Base-by-base conservation (phyloP, 2,797 vertebrate genomes). In the Manis crassicaudata region DNA sequence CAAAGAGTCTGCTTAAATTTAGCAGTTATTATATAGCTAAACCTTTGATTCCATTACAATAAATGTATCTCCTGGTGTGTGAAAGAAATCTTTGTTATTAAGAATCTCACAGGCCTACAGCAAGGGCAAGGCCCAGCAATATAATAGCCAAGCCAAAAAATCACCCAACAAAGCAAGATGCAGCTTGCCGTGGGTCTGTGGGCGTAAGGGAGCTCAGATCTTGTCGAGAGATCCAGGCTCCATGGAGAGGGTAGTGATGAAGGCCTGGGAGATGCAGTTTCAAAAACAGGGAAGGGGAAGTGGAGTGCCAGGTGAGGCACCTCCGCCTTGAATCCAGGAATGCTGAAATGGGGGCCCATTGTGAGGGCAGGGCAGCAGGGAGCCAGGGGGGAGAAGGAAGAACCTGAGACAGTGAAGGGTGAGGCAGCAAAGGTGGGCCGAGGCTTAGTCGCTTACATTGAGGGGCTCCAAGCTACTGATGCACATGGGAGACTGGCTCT, bases 1-100 rank as follows among this genome's bases (percentile, higher is more conserved):
- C 73, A 92, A 91, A 67, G 18, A 13, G 25, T 67, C 16, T n/a
- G 20, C 12, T 75, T 73, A 88, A 73, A 88, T 35, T 32, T 72
- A 95, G 14, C 73, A 67, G 50, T 62, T 62, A 40, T 3, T 67
- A 1, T 65, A 5, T 92, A n/a, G 46, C 75, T 37, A 63, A 62
- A 80, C 81, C 37, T 35, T 86, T 52, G 13, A 95, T 50, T 63
- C 67, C 25, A 54, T 43, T 94, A 54, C 87, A 92, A 43, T 46
- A 89, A 56, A 27, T 65, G 21, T 76, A 6, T 81, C 56, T 92
- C 72, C 32, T 79, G 32, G 63, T n/a, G 16, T 58, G 29, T 58
- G 81, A 95, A 90, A 92, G 67, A 81, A 85, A 32, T 63, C 43
- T 37, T 82, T 81, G 6, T n/a, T 72, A 11, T 88, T 46, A 85